These are phyloP conservation scores for Oceanodroma leucorhoa DNA, from an alignment of 2,797 vertebrate genomes.

Conservation along the genomic window DNA sequence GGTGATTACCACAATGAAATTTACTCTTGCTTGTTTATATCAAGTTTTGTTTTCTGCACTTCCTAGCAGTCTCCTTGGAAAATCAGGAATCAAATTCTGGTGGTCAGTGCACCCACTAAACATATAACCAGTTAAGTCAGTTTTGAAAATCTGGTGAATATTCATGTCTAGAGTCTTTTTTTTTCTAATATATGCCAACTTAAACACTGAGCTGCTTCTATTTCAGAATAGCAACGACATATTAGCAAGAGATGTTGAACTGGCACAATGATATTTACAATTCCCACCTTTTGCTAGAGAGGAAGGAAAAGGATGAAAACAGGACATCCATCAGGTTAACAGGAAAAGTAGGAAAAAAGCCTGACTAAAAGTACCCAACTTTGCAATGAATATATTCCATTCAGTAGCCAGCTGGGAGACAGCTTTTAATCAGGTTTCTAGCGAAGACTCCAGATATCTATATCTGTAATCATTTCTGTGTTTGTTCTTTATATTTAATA, in stretches of 20 bases:
- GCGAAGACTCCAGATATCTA: neutral
- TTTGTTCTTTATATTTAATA: neutral
- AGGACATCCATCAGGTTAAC: constrained; percentile 34
- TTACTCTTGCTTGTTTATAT: neutral
- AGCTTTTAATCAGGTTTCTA: neutral
- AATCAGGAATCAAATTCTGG: neutral
- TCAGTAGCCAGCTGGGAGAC: neutral
- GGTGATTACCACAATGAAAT: neutral
- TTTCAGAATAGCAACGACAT: neutral
- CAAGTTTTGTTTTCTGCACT: neutral
- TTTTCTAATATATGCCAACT: neutral
- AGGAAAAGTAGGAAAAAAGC: constrained; percentile 6
- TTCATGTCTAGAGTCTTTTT: neutral
- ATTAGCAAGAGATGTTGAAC: neutral
- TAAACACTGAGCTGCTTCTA: neutral
- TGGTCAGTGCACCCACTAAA: neutral
- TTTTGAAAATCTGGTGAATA: neutral
- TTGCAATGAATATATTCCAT: neutral
- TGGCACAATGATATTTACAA: neutral
- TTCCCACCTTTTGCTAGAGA: constrained; percentile 16
- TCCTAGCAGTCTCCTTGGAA: neutral
- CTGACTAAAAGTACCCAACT: neutral
- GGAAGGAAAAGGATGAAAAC: constrained; percentile 44
- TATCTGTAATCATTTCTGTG: neutral
- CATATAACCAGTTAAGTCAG: neutral